Evolutionary conservation across 2,113 vertebrate genomes (phyloP).

Genomic region (Amphilophus citrinellus): DNA sequence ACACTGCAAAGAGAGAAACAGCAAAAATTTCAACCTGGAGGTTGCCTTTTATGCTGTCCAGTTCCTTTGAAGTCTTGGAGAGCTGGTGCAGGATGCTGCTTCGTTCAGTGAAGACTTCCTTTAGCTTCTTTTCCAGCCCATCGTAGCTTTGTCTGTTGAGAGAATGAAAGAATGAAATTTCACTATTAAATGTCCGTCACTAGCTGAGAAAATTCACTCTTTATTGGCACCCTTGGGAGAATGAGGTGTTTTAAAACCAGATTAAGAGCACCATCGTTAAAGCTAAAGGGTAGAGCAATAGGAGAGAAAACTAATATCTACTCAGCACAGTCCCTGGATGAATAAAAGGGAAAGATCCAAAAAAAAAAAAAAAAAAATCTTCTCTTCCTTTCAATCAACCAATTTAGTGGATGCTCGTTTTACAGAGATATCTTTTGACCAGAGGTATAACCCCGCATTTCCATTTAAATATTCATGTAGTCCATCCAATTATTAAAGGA

Average conservation of each 20-base stretch:
- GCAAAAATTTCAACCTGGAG: slow-evolving; percentile 86
- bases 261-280: slow-evolving; percentile 44
- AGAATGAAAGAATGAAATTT: slow-evolving; percentile 56
- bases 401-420: slow-evolving; percentile 41
- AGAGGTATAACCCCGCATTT: slow-evolving; percentile 38
- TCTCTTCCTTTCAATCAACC: slow-evolving; percentile 50
- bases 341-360: slow-evolving; percentile 7
- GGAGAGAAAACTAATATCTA: slow-evolving; percentile 46
- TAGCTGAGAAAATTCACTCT: slow-evolving; percentile 44
- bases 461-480: slow-evolving; percentile 57
- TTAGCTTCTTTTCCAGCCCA: slow-evolving; percentile 92
- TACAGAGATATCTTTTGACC: slow-evolving; percentile 55
- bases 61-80: slow-evolving; percentile 93
- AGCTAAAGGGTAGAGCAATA: slow-evolving; percentile 41
- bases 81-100: slow-evolving; percentile 91
- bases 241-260: slow-evolving; percentile 45
- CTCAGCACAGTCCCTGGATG: slow-evolving; percentile 32
- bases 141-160: slow-evolving; percentile 91
- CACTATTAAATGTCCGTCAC: slow-evolving; percentile 46
- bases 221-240: slow-evolving; percentile 52
- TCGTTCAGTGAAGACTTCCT: slow-evolving; percentile 93
- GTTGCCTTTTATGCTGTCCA: slow-evolving; percentile 93
- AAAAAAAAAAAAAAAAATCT: background rate
- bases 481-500: slow-evolving; percentile 46
- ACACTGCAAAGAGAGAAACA: slow-evolving; percentile 30